Evolutionary conservation across 1,140 invertebrate species (phyloP).

Genomic region (Teleogryllus occipitalis): DNA sequence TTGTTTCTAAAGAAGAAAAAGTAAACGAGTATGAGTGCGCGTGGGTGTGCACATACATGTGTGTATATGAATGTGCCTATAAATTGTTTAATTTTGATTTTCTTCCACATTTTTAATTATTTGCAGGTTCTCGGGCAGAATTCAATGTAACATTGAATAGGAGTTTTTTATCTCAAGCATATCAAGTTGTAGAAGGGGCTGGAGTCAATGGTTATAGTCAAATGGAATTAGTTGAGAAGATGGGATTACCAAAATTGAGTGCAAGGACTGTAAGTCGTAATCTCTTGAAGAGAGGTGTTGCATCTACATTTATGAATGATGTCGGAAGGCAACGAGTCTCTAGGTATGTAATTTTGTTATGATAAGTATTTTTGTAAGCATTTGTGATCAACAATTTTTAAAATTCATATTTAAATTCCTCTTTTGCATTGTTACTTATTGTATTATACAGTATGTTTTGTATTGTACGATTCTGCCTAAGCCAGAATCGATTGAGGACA

Average conservation of each 20-base stretch:
- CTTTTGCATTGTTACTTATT: not conserved
- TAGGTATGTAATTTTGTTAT: constrained; percentile 4
- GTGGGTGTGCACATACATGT: too few relatives aligned
- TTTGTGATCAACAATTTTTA: not conserved
- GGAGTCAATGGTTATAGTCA: constrained; percentile 42
- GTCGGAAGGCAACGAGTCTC: constrained; percentile 39
- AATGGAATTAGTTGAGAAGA: constrained; percentile 34
- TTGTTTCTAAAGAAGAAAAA: too few relatives aligned
- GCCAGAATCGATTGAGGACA: too few relatives aligned
- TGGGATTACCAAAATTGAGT: constrained; percentile 45
- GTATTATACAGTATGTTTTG: not conserved
- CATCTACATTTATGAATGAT: constrained; percentile 44
- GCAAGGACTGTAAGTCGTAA: constrained; percentile 41
- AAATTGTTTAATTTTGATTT: too few relatives aligned
- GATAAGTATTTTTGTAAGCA: constrained; percentile 6
- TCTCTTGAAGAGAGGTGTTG: constrained; percentile 38
- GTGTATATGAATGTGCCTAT: too few relatives aligned
- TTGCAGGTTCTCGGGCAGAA: not conserved
- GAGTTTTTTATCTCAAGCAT: constrained; percentile 42
- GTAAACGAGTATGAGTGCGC: too few relatives aligned
- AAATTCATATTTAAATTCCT: not conserved
- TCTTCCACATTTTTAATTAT: too few relatives aligned
- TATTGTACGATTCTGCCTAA: too few relatives aligned
- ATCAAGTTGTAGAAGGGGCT: constrained; percentile 37
- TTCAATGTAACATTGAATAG: constrained; percentile 23